Evolutionary conservation across 2,888 invertebrate genomes (phyloP).

Genomic region (Drosophila nr. fundita): DNA sequence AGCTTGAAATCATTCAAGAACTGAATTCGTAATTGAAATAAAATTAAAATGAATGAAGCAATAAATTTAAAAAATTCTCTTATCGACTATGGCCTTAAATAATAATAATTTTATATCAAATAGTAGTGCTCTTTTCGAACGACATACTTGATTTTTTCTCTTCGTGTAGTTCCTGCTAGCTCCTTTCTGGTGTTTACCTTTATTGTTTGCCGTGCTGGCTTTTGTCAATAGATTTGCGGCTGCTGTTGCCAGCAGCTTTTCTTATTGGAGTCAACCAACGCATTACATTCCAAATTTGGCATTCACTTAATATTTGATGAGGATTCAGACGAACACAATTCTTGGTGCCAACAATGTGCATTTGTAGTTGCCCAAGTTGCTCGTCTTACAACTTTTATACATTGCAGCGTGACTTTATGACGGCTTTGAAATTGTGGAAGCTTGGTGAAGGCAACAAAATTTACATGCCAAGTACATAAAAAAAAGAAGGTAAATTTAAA

Average conservation of each 20-base stretch:
- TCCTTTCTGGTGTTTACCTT: constrained; percentile 22
- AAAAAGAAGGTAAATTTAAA: not conserved
- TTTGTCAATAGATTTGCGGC: constrained; percentile 39
- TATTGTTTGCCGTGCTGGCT: constrained; percentile 23
- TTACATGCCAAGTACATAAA: constrained; percentile 6
- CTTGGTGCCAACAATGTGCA: constrained; percentile 52
- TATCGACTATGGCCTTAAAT: not conserved
- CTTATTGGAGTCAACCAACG: constrained; percentile 16
- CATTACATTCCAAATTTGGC: constrained; percentile 40
- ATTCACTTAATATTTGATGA: constrained; percentile 50
- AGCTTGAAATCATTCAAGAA: not conserved
- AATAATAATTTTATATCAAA: no score
- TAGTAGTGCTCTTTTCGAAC: no score
- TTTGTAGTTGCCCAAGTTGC: constrained; percentile 31
- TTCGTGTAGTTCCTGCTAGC: not conserved
- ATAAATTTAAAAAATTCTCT: not conserved
- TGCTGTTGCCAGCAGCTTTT: constrained; percentile 11
- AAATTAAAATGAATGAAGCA: not conserved
- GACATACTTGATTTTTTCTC: not conserved
- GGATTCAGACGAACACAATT: constrained; percentile 19
- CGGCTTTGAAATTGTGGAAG: constrained; percentile 40
- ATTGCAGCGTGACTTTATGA: constrained; percentile 63
- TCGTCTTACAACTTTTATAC: constrained; percentile 62
- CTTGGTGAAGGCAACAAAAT: constrained; percentile 7
- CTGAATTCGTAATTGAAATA: not conserved